Conservation (phyloP, 2,888 invertebrate species). For the Epirrhoe tristata region DNA sequence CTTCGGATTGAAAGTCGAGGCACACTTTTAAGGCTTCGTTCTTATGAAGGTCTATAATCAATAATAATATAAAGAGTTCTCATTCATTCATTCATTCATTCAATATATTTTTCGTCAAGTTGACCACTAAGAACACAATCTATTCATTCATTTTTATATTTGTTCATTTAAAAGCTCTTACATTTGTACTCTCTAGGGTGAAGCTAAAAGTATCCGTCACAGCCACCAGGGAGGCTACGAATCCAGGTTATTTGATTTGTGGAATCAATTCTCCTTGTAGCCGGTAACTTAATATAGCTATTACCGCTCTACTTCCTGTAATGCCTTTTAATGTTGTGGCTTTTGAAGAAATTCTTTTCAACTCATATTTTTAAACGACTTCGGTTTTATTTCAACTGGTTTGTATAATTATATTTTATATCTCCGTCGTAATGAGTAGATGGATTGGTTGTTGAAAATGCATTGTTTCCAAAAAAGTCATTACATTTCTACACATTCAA, state of each 20-base stretch:
- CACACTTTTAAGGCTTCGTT: no score
- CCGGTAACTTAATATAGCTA: slow-evolving; percentile 72
- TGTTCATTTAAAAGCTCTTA: background rate
- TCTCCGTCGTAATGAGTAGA: no score
- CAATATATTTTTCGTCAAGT: background rate
- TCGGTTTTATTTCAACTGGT: no score
- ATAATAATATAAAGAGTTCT: no score
- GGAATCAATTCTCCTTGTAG: slow-evolving; percentile 72
- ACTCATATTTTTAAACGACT: no score
- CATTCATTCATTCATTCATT: background rate
- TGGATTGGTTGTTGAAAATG: no score
- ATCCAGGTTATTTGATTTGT: slow-evolving; percentile 70
- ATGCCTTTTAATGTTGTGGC: slow-evolving; percentile 27
- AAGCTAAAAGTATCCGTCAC: slow-evolving; percentile 27
- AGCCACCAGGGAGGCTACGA: slow-evolving; percentile 47
- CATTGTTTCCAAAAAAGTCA: no score
- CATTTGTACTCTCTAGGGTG: background rate
- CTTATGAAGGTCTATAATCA: no score
- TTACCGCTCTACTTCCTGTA: slow-evolving; percentile 48
- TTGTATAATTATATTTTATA: no score
- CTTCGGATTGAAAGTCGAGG: no score
- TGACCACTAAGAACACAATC: background rate
- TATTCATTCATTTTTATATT: background rate
- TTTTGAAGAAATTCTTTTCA: slow-evolving; percentile 1
- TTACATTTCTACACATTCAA: no score